Evolutionary conservation across 1,140 invertebrate genomes (phyloP).

Genomic region (Drosophila ananassae): DNA sequence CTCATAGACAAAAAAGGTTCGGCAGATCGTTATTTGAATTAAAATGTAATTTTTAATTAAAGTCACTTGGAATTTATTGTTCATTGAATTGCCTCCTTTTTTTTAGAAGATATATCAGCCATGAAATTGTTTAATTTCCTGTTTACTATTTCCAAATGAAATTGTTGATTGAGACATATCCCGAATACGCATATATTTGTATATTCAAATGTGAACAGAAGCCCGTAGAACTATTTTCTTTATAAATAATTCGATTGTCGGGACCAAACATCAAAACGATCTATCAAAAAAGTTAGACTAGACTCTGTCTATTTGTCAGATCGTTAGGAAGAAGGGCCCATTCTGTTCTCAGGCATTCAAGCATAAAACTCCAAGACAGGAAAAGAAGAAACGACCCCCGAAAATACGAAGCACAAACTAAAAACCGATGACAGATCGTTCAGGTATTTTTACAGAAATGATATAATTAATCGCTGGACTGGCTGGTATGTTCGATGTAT

Average conservation of each 20-base stretch:
- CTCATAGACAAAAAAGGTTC: constrained; percentile 16
- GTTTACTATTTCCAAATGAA: constrained; percentile 12
- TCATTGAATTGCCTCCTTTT: constrained; percentile 50
- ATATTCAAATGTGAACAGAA: constrained; percentile 20
- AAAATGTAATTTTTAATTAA: constrained; percentile 79
- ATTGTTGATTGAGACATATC: constrained; percentile 31
- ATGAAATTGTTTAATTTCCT: constrained; percentile 78
- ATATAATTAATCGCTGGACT: constrained; percentile 44
- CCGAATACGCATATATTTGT: background rate
- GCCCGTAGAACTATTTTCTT: background rate
- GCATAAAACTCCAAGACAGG: constrained; percentile 64
- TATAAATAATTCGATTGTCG: constrained; percentile 47
- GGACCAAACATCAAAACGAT: constrained; percentile 48
- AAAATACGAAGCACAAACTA: constrained; percentile 7
- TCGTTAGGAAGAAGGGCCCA: constrained; percentile 47
- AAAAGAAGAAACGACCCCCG: constrained; percentile 38
- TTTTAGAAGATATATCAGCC: constrained; percentile 49
- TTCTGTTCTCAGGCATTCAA: constrained; percentile 68
- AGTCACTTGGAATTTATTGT: constrained; percentile 68
- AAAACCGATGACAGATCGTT: constrained; percentile 60
- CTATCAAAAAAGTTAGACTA: constrained; percentile 50
- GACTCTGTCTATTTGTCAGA: constrained; percentile 74
- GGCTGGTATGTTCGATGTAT: background rate
- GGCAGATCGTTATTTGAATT: constrained; percentile 48
- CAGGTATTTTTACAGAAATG: constrained; percentile 67